phyloP scores from a whole-genome alignment of 2,888 invertebrate genomes.

The Amphipyra berbera region DNA sequence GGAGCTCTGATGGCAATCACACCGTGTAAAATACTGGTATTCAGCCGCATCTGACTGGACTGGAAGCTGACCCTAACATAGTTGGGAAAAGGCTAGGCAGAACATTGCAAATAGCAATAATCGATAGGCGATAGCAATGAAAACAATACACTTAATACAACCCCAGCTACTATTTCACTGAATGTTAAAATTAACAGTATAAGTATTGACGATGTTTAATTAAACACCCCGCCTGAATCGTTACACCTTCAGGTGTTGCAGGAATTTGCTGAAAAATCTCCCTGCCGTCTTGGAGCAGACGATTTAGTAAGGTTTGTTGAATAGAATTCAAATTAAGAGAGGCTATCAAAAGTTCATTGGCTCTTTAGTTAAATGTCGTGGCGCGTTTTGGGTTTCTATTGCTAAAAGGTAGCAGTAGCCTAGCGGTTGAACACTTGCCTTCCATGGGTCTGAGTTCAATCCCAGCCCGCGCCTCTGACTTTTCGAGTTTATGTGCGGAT shows the following conservation, averaged over 20 bases:
- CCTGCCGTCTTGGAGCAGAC: slow-evolving; percentile 13
- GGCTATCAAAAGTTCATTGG: slow-evolving; percentile 47
- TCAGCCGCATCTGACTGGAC: too few relatives aligned
- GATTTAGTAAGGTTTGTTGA: slow-evolving; percentile 38
- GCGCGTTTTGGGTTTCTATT: slow-evolving; percentile 17
- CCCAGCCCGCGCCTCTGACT: too few relatives aligned
- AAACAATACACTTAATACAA: slow-evolving; percentile 54
- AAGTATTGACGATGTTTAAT: slow-evolving; percentile 72
- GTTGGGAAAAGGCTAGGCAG: too few relatives aligned
- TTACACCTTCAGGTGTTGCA: slow-evolving; percentile 54
- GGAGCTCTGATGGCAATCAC: too few relatives aligned
- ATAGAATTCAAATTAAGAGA: slow-evolving; percentile 47
- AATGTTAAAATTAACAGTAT: slow-evolving; percentile 78
- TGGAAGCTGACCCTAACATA: too few relatives aligned
- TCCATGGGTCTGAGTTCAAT: too few relatives aligned
- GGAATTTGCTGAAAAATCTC: slow-evolving; percentile 42
- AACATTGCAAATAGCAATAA: background rate
- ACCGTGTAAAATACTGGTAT: too few relatives aligned
- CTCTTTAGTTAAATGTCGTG: slow-evolving; percentile 32
- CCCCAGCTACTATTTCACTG: slow-evolving; percentile 63
- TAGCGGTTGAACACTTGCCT: too few relatives aligned
- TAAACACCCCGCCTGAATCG: slow-evolving; percentile 63
- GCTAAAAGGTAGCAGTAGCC: background rate
- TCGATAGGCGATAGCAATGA: slow-evolving; percentile 5
- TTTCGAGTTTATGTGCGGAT: too few relatives aligned